Evolutionary conservation across 2,113 vertebrate genomes (phyloP), one percentile per base, ranked within the genome.

Genomic region (Pygoscelis antarcticus): DNA sequence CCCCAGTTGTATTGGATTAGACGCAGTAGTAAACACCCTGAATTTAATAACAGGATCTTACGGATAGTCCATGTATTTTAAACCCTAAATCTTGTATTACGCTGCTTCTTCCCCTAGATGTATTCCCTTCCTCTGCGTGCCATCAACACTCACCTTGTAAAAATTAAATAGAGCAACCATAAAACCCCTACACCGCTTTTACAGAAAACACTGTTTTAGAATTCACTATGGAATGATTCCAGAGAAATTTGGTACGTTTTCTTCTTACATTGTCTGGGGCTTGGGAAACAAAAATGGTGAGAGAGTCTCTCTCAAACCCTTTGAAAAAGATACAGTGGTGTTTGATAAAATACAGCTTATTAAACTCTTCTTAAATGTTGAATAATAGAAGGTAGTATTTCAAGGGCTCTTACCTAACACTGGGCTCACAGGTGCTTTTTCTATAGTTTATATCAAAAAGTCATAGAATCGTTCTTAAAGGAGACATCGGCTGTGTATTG

Each of bases 361-460:
- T 95, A 70, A 93, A 86, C 21, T 69, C 49, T 52, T 89, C 77
- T 87, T 17, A 91, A 91, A 89, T 46, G 34, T 7, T n/a, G 58
- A 54, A 93, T 95, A 75, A 55, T 71, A 86, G 66, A 81, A 83
- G 51, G 51, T 46, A 87, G 27, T 78, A 82, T 72, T 92, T 92
- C 61, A 79, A 79, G 75, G 27, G 44, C 74, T 91, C 49, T 91
- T 65, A 81, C 42, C 86, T 94, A 52, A 84, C 89, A 93, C 20
- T 85, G 81, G 47, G 19, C 57, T 96, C 87, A 87, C 30, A 18
- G 76, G 77, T 97, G 77, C 52, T 79, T 93, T 89, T 92, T 95
- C 83, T 84, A 10, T 47, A 42, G 51, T 49, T 95, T 52, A 20
- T 83, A 76, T 79, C 44, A 84, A 91, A 87, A 89, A 29, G 34